phyloP scores from a whole-genome alignment of 2,797 vertebrate genomes.

The Ctenopoma kingsleyae region DNA sequence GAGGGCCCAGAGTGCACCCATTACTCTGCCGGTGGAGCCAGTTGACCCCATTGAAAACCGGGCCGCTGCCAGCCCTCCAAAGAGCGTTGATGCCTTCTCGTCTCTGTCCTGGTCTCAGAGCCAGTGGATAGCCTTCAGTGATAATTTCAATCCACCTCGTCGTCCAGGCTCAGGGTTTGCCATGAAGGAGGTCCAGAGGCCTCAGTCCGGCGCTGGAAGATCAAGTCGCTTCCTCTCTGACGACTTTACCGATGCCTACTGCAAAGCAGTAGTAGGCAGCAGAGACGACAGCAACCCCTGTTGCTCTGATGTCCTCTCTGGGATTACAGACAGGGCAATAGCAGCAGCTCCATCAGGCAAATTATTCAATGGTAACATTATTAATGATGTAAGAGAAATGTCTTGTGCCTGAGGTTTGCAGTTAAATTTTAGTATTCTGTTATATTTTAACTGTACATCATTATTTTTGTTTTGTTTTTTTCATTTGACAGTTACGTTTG shows the following conservation, averaged over 20 bases:
- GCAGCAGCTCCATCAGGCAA: conserved; percentile 67
- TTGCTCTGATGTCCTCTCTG: conserved; percentile 76
- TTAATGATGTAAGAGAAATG: conserved; percentile 55
- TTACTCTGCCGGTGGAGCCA: conserved; percentile 69
- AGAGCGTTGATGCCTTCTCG: conserved; percentile 72
- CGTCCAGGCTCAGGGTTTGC: conserved; percentile 51
- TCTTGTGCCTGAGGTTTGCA: conserved; percentile 55
- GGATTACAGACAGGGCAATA: conserved; percentile 65
- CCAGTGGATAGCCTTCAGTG: conserved; percentile 89
- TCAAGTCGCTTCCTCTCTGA: conserved; percentile 81
- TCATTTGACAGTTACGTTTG: not conserved
- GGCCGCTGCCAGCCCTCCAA: conserved; percentile 63
- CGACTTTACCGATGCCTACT: conserved; percentile 78
- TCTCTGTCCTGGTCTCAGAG: conserved; percentile 82
- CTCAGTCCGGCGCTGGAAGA: conserved; percentile 68
- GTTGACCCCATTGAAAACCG: conserved; percentile 63
- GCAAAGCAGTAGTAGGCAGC: conserved; percentile 59
- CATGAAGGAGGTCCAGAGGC: conserved; percentile 74
- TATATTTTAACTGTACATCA: conserved; percentile 24
- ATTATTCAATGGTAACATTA: conserved; percentile 85
- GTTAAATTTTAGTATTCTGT: conserved; percentile 32
- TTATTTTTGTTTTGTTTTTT: conserved; percentile 34
- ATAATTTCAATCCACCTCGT: conserved; percentile 74
- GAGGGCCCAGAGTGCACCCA: conserved; percentile 83
- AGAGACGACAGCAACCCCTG: conserved; percentile 72